Percentiles rank a stretch among this genome's conserved stretches.
These are phyloP conservation scores for Stratiolaelaps scimitus DNA, from an alignment of 1,140 invertebrate genomes.

Conservation along the genomic window DNA sequence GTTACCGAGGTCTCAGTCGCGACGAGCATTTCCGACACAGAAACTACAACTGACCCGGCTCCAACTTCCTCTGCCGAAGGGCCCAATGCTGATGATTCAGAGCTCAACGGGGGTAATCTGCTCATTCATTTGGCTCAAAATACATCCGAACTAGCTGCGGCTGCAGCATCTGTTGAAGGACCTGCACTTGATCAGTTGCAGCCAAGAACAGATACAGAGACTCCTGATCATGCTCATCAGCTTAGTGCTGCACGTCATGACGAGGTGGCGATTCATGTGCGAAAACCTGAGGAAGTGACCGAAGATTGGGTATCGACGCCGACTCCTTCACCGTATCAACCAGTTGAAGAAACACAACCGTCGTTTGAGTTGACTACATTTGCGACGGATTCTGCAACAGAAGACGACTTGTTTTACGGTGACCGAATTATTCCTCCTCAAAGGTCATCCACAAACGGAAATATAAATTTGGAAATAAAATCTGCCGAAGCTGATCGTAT, in stretches of 20 bases:
- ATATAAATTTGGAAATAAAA: no score
- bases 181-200: background rate
- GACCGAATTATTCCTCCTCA: no score
- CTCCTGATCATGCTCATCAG: no score
- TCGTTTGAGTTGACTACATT: no score
- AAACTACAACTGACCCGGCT: background rate
- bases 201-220: background rate
- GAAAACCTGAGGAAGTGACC: constrained; percentile 3
- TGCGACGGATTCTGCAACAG: no score
- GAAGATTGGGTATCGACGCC: background rate
- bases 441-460: no score
- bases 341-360: no score
- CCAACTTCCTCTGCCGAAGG: background rate
- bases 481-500: no score
- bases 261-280: background rate
- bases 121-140: background rate
- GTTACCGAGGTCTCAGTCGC: constrained; percentile 3
- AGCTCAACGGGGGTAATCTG: background rate
- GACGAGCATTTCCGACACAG: background rate
- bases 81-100: background rate
- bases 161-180: background rate
- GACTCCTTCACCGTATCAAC: no score
- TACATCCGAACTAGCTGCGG: no score
- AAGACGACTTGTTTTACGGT: no score
- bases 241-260: no score